Evolutionary conservation across 2,797 vertebrate genomes (phyloP).

Genomic region (Rhyacichthys aspro): DNA sequence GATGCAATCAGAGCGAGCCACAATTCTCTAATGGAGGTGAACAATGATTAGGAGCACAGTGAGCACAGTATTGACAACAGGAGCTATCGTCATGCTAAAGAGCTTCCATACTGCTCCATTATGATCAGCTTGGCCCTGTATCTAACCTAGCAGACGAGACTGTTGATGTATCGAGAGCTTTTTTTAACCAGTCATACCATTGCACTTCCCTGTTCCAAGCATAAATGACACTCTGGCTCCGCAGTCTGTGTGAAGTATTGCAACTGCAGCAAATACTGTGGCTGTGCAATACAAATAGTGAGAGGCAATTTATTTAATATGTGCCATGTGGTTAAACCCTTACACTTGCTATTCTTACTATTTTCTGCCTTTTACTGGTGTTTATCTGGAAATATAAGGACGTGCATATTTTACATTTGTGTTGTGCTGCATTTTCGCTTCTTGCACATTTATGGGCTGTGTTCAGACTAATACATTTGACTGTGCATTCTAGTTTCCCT

Average conservation of each 20-base stretch:
- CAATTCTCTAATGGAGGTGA: constrained; percentile 34
- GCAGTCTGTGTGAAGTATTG: constrained; percentile 17
- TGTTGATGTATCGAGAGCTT: constrained; percentile 1
- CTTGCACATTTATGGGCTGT: too few species aligned
- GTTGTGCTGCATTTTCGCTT: too few species aligned
- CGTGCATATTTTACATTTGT: too few species aligned
- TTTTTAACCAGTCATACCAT: constrained; percentile 14
- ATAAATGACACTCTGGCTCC: constrained; percentile 14
- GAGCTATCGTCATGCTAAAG: constrained; percentile 25
- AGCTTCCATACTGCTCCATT: constrained; percentile 8
- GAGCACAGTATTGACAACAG: constrained; percentile 34
- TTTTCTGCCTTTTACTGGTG: constrained; percentile 21
- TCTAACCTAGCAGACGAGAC: constrained; percentile 19
- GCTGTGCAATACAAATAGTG: constrained; percentile 12
- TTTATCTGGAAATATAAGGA: constrained; percentile 18
- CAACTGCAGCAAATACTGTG: constrained; percentile 7
- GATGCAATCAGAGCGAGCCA: constrained; percentile 37
- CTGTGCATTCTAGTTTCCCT: too few species aligned
- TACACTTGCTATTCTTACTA: constrained; percentile 5
- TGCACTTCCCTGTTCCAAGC: constrained; percentile 1
- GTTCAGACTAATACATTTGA: too few species aligned
- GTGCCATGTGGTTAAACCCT: background rate
- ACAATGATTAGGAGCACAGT: constrained; percentile 34
- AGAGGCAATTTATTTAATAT: constrained; percentile 11
- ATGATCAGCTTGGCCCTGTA: constrained; percentile 23